Percentiles rank a stretch among this genome's conserved stretches.
Evolutionary conservation across 2,113 vertebrate genomes (phyloP).

Genomic region (Leuciscus idus): DNA sequence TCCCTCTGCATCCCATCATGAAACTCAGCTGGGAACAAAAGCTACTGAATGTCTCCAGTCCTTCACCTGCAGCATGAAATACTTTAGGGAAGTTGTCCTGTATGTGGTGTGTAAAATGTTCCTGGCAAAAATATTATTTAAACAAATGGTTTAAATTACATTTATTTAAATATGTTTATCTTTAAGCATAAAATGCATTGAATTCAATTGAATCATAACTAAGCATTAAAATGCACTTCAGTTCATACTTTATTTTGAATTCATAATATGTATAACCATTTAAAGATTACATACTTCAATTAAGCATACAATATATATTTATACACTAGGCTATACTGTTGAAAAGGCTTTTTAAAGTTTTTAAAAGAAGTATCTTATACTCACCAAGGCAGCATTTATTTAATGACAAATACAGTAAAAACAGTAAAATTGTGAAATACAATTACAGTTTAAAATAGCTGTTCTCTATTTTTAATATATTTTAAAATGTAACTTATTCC

Average conservation of each 20-base stretch:
- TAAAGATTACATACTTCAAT: too few relatives aligned
- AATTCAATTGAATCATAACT: too few relatives aligned
- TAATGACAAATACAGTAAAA: background rate
- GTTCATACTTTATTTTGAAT: background rate
- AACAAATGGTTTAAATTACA: background rate
- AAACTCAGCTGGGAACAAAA: slow-evolving; percentile 27
- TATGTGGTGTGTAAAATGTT: background rate
- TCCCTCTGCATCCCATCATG: slow-evolving; percentile 37
- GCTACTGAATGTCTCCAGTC: background rate
- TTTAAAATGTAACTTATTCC: background rate
- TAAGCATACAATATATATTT: too few relatives aligned
- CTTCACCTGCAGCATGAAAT: slow-evolving; percentile 14
- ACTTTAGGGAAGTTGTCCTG: background rate
- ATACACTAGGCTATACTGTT: too few relatives aligned
- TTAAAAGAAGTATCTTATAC: too few relatives aligned
- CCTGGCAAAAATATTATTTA: background rate
- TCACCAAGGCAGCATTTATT: too few relatives aligned
- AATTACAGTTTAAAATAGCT: too few relatives aligned
- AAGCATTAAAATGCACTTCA: too few relatives aligned
- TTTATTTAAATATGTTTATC: background rate
- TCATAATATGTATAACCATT: background rate
- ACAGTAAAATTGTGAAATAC: background rate
- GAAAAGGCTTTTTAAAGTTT: too few relatives aligned
- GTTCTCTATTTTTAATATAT: background rate
- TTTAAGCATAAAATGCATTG: background rate